Percentiles rank a stretch among this genome's conserved stretches.
Evolutionary conservation across 64 coral and sea anemone species (phyloP).

Genomic region (Cladopsammia gracilis): DNA sequence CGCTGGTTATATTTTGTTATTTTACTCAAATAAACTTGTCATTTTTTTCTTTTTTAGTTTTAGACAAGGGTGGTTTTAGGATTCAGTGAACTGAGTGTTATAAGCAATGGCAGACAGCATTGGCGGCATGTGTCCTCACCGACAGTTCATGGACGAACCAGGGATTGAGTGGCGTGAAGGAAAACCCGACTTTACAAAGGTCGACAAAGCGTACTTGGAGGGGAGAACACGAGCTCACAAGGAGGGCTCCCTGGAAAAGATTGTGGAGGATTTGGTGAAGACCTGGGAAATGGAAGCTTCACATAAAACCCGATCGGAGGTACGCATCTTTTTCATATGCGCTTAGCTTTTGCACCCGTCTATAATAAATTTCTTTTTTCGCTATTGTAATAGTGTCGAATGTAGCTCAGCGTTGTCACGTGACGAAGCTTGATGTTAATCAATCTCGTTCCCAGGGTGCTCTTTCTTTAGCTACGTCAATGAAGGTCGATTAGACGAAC

Average conservation of each 20-base stretch:
- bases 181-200: conserved; percentile 78
- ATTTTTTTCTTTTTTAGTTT: too few species aligned
- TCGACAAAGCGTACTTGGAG: conserved; percentile 64
- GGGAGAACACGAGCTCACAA: conserved; percentile 77
- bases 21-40: too few species aligned
- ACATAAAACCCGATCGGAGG: conserved; percentile 74
- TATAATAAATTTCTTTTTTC: too few species aligned
- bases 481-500: too few species aligned
- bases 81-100: not conserved
- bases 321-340: not conserved
- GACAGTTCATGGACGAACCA: conserved; percentile 77
- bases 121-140: conserved; percentile 7
- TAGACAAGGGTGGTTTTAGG: too few species aligned
- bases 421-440: too few species aligned
- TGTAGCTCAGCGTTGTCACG: too few species aligned
- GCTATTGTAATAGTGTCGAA: too few species aligned
- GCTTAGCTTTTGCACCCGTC: not conserved
- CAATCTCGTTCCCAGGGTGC: too few species aligned
- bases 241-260: conserved; percentile 81
- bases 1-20: too few species aligned
- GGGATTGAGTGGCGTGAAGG: conserved; percentile 83
- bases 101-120: not conserved
- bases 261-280: conserved; percentile 95
- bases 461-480: too few species aligned
- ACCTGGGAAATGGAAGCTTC: conserved; percentile 97